These are phyloP conservation scores for Scolopax rusticola DNA, from an alignment of 2,797 vertebrate genomes.

Conservation along the genomic window DNA sequence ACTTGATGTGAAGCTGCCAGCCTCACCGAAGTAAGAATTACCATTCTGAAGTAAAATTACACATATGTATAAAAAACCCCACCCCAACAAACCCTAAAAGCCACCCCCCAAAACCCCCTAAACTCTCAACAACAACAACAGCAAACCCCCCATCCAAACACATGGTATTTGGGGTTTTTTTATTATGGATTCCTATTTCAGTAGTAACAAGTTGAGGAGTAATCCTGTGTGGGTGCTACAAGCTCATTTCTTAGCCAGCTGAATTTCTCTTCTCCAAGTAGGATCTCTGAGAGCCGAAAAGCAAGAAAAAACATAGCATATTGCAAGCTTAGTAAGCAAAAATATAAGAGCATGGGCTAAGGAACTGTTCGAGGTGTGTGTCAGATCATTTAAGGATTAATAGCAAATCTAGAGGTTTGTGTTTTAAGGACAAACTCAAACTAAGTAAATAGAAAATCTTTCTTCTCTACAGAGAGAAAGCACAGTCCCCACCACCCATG, in stretches of 20 bases:
- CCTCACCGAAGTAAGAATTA: not conserved
- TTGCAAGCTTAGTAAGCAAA: not conserved
- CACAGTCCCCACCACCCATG: fast-evolving
- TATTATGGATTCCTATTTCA: not conserved
- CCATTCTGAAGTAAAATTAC: not conserved
- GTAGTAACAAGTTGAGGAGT: not conserved
- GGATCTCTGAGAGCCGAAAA: not conserved
- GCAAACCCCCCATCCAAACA: too few relatives aligned
- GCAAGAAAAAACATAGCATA: not conserved
- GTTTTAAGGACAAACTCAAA: not conserved
- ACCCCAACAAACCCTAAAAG: not conserved
- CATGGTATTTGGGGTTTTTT: not conserved
- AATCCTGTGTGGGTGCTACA: not conserved
- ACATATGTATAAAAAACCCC: not conserved
- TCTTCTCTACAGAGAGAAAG: not conserved
- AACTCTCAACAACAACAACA: not conserved
- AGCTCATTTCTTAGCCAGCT: not conserved
- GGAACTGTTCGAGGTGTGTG: not conserved
- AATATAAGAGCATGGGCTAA: not conserved
- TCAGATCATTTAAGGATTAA: not conserved
- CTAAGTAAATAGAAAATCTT: not conserved
- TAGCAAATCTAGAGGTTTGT: not conserved
- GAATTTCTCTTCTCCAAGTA: not conserved
- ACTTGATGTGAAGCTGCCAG: not conserved
- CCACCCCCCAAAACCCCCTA: not conserved